Base-by-base conservation (phyloP, 2,797 vertebrate genomes). In the Eulemur albifrons region DNA sequence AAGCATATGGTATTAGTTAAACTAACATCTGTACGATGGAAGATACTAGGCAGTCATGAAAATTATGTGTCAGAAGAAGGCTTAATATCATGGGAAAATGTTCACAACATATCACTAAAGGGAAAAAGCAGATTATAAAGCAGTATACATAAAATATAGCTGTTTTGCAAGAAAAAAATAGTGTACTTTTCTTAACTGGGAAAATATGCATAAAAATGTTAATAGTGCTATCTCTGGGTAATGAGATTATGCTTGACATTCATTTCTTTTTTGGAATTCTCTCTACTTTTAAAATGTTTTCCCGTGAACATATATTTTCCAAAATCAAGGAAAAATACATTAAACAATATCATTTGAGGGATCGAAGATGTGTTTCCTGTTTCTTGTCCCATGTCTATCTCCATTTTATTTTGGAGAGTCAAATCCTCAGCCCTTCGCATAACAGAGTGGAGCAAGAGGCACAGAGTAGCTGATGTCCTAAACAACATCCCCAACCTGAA, bases 61-160 rank as follows among this genome's bases (percentile, higher is more conserved):
- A 96, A 96, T 50, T 76, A 79, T 59, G 54, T 90, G 89, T 88
- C 87, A 90, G 82, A 76, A 80, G 32, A 85, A 81, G 84, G 52
- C 63, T 96, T 80, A 84, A 35, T 80, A 54, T 90, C 35, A 57
- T 67, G 79, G 80, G 94, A 63, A 89, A 93, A 73, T 88, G 35
- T 52, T 91, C 88, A 77, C 25, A 93, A 59, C 65, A 13, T 80
- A 81, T 86, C 70, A 94, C 75, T 88, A 88, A 83, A 83, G 70
- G 86, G 38, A 38, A 91, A 95, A 77, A 80, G 54, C 38, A 69
- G 38, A 84, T 86, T 91, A 61, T 45, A 91, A 94, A 88, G n/a
- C 79, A 65, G 13, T 43, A 73, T 69, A 14, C 11, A 69, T 73
- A 67, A 30, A 75, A 61, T 40, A 25, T 11, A 84, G 63, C n/a